Conservation (phyloP, 2,797 vertebrate species). For the Zonotrichia albicollis region DNA sequence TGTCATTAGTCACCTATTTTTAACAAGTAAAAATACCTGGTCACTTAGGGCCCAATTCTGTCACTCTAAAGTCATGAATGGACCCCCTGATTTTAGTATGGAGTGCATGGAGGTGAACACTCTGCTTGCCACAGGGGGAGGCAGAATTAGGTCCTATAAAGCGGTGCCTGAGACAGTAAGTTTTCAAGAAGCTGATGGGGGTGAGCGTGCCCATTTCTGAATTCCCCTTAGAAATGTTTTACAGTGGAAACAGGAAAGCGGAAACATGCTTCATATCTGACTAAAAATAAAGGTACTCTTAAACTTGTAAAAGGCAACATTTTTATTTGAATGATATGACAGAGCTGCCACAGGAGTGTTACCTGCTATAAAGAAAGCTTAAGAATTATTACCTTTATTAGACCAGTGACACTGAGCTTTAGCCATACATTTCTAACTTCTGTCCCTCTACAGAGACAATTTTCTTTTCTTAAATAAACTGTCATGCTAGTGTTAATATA, state of each 20-base stretch:
- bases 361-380: slow-evolving; percentile 87
- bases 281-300: slow-evolving; percentile 79
- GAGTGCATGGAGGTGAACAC: not conserved
- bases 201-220: slow-evolving; percentile 46
- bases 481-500: slow-evolving; percentile 99
- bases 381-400: slow-evolving; percentile 98
- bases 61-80: not conserved
- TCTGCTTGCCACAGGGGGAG: not conserved
- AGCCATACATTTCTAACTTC: slow-evolving; percentile 90
- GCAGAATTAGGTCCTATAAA: not conserved
- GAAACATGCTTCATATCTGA: slow-evolving; percentile 73
- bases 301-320: slow-evolving; percentile 86
- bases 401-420: slow-evolving; percentile 89
- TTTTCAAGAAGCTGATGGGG: slow-evolving; percentile 57
- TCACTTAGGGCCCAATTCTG: slow-evolving; percentile 1
- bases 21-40: slow-evolving; percentile 46
- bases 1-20: slow-evolving; percentile 51
- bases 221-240: slow-evolving; percentile 62
- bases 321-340: slow-evolving; percentile 84
- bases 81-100: not conserved
- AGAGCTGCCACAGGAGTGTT: slow-evolving; percentile 84
- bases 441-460: slow-evolving; percentile 97
- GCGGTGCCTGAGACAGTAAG: slow-evolving; percentile 23
- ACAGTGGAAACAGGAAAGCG: slow-evolving; percentile 61
- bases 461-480: slow-evolving; percentile 99